Conservation (phyloP, 1,140 invertebrate genomes). For the Helicoverpa armigera region DNA sequence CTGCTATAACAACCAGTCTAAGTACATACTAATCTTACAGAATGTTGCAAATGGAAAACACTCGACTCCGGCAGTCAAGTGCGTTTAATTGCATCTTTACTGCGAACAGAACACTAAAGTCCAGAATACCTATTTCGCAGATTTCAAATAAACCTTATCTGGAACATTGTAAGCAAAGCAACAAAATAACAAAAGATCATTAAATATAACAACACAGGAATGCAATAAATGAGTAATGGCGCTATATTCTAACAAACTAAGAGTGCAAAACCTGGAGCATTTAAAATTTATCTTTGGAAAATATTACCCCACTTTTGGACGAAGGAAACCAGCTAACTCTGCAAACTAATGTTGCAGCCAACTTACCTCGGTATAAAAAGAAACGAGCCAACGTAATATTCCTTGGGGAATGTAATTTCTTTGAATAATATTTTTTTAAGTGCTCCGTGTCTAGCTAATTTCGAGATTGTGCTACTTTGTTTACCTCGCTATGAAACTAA, state of each 20-base stretch:
- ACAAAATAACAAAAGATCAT: conserved; percentile 43
- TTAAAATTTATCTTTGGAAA: conserved; percentile 75
- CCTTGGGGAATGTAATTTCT: conserved; percentile 55
- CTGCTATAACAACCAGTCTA: neutral
- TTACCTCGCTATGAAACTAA: conserved; percentile 27
- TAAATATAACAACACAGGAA: conserved; percentile 59
- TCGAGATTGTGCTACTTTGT: conserved; percentile 42
- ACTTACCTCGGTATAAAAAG: conserved; percentile 64
- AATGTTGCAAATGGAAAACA: conserved; percentile 43
- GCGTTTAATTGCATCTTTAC: conserved; percentile 66
- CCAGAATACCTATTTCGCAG: conserved; percentile 42
- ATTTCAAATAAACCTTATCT: conserved; percentile 48
- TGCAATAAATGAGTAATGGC: conserved; percentile 61
- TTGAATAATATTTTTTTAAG: conserved; percentile 54
- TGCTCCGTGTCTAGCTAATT: conserved; percentile 45
- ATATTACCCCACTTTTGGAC: conserved; percentile 69
- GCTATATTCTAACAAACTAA: conserved; percentile 71
- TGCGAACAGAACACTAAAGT: conserved; percentile 47
- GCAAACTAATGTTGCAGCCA: conserved; percentile 68
- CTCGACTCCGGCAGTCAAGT: conserved; percentile 37
- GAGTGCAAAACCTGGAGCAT: conserved; percentile 68
- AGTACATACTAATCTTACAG: conserved; percentile 20
- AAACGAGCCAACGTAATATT: conserved; percentile 61
- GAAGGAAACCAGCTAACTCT: conserved; percentile 59
- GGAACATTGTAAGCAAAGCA: conserved; percentile 34